Evolutionary conservation across 2,888 invertebrate species (phyloP), one percentile per base, ranked within the genome.

Genomic region (Polyommatus icarus): DNA sequence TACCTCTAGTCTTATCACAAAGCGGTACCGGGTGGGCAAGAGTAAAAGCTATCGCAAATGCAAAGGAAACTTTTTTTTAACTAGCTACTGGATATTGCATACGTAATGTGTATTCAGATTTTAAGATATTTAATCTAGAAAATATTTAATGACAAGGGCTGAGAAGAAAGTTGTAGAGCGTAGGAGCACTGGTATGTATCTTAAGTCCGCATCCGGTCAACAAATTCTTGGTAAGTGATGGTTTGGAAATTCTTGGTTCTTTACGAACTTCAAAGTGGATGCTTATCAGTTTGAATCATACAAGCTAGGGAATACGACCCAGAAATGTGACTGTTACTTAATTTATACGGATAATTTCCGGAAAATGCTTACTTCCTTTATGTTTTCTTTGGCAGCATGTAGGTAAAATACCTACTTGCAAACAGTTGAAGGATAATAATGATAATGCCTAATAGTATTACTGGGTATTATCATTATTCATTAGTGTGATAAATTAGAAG

Each of bases 401-500:
- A 1, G 4, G 32, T 32, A 32, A 32, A 32, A 2, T 46, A 46
- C n/a, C n/a, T 46, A 10, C 57, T 57, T 57, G 57, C n/a, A 57
- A n/a, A 57, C 57, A n/a, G n/a, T 20, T 20, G 59, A 59, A 59
- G 20, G 59, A 59, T 59, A 59, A 59, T 20, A 59, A 24, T 24
- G 24, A 24, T 24, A 24, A 24, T 24, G 1, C 1, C 20, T 18
- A 59, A 59, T 59, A 59, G 59, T 24, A 61, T 24, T 61, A 61
- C 10, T 61, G 24, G 8, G 20, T 20, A 61, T 67, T 67, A 67
- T 32, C 15, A 18, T 67, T 32, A 67, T 67, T 67, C 29, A 29
- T 67, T 67, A 32, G 24, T 61, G 61, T 61, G 20, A 40, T 78
- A 72, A 76, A 77, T 40, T 32, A 24, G 80, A 81, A 81, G 80